Conservation (phyloP, 1,140 invertebrate species). For the Drosophila kepulauana region DNA sequence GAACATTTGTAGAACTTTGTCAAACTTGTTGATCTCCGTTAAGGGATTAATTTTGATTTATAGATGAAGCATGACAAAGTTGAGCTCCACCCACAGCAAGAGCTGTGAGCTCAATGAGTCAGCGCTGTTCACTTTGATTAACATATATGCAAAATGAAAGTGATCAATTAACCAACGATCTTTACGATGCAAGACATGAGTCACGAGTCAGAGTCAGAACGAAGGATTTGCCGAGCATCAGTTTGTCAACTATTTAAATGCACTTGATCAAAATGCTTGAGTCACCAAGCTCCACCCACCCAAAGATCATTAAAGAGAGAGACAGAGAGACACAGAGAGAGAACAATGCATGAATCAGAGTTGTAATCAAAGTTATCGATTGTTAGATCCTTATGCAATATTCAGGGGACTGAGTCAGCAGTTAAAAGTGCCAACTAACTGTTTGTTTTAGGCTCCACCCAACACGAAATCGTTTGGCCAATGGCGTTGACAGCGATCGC, state of each 20-base stretch:
- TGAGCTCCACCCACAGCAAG: slow-evolving; percentile 15
- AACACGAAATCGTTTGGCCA: slow-evolving; percentile 17
- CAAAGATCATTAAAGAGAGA: background rate
- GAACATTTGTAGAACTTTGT: background rate
- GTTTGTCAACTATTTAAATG: background rate
- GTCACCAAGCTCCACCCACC: background rate
- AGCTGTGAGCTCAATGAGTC: background rate
- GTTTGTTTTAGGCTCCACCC: slow-evolving; percentile 37
- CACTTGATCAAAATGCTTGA: background rate
- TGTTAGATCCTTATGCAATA: slow-evolving; percentile 10
- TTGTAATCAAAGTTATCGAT: background rate
- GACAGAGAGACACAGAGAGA: no score
- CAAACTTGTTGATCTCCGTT: no score
- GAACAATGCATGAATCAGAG: slow-evolving; percentile 6
- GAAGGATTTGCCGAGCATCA: no score
- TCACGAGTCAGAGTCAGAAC: background rate
- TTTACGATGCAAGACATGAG: slow-evolving; percentile 1
- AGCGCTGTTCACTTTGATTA: slow-evolving; percentile 4
- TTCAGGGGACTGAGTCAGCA: background rate
- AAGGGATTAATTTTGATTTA: no score
- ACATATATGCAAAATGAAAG: slow-evolving; percentile 12
- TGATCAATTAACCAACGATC: slow-evolving; percentile 13
- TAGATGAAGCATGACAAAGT: background rate
- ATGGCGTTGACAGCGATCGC: slow-evolving; percentile 39
- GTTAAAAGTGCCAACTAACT: background rate